Conservation (phyloP, 2,797 vertebrate species). For the Monodelphis domestica region DNA sequence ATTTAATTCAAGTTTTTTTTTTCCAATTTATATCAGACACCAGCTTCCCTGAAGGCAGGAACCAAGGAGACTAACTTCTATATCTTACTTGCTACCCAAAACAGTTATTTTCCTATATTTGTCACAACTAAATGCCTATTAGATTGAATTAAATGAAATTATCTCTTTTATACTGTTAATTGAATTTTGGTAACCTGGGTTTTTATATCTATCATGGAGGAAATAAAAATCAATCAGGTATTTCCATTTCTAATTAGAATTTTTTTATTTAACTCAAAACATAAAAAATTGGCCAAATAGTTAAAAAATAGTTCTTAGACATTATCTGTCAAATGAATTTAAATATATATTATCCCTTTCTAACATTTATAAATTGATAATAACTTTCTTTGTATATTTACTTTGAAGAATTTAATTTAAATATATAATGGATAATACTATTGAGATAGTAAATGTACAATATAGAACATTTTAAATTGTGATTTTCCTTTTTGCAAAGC, state of each 20-base stretch:
- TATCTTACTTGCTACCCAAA: neutral
- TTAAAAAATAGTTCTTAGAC: neutral
- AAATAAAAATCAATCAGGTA: neutral
- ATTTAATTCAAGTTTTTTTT: neutral
- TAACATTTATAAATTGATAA: neutral
- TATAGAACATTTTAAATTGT: neutral
- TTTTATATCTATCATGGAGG: neutral
- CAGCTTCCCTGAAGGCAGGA: neutral
- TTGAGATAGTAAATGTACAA: neutral
- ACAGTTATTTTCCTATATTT: neutral
- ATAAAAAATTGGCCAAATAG: neutral
- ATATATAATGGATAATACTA: neutral
- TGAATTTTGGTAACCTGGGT: neutral
- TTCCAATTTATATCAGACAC: neutral
- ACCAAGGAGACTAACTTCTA: neutral
- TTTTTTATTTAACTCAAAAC: neutral
- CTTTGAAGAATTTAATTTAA: neutral
- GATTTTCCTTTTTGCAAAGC: neutral
- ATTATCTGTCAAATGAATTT: neutral
- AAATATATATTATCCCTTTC: neutral
- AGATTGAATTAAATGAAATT: neutral
- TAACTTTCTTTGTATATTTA: neutral
- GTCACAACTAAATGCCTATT: neutral
- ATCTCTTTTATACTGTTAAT: neutral
- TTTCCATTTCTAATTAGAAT: neutral